A percentile compares a stretch with the other conserved stretches of the same genome.
These are phyloP conservation scores for Watsonalla binaria DNA, from an alignment of 2,888 invertebrate species.

Conservation along the genomic window DNA sequence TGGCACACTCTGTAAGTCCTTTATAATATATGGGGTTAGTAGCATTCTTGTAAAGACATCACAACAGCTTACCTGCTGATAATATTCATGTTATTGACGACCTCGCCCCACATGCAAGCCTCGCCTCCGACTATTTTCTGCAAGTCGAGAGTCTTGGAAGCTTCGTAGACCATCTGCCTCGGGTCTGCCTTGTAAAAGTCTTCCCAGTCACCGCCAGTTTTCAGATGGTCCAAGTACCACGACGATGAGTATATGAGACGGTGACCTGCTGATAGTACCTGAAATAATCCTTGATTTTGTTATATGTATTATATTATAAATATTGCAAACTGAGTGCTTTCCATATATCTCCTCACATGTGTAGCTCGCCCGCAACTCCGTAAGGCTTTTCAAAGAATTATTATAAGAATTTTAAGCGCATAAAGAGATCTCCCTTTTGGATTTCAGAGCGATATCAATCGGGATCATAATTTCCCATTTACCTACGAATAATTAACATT, in stretches of 20 bases:
- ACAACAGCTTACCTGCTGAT: constrained; percentile 51
- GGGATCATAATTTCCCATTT: too few species aligned
- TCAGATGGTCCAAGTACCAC: constrained; percentile 89
- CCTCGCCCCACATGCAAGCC: constrained; percentile 96
- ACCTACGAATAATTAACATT: too few species aligned
- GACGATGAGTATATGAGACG: constrained; percentile 85
- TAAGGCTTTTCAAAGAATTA: too few species aligned
- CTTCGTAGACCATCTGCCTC: constrained; percentile 62
- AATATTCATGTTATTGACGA: constrained; percentile 83
- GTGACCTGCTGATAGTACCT: constrained; percentile 19
- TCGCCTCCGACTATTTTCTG: constrained; percentile 90
- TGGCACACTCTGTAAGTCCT: too few species aligned
- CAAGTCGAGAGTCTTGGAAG: constrained; percentile 66
- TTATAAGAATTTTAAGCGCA: too few species aligned
- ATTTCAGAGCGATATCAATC: too few species aligned
- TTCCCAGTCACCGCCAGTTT: constrained; percentile 82
- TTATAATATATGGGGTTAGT: too few species aligned
- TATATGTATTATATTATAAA: too few species aligned
- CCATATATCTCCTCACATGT: too few species aligned
- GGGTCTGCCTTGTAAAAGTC: constrained; percentile 86
- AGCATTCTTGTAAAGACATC: background rate
- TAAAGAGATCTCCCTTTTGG: too few species aligned
- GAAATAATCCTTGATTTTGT: background rate
- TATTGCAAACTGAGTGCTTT: too few species aligned
- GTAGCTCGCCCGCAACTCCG: too few species aligned